phyloP scores from a whole-genome alignment of 2,888 invertebrate genomes.

The Drosophila yooni region DNA sequence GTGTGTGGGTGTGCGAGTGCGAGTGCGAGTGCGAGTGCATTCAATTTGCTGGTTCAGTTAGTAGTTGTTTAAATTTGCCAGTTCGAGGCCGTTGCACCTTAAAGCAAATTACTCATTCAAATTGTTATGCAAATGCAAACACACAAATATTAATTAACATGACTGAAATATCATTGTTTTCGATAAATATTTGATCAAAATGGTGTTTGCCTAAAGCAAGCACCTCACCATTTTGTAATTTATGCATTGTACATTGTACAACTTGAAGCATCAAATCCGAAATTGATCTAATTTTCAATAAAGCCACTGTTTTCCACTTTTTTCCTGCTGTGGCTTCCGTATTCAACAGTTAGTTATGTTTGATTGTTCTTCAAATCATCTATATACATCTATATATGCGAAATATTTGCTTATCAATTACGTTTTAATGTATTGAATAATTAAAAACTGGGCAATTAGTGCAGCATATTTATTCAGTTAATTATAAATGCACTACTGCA shows the following conservation, averaged over 20 bases:
- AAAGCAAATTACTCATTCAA: conserved; percentile 22
- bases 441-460: conserved; percentile 3
- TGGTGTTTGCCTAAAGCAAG: not conserved
- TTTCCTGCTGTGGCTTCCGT: not conserved
- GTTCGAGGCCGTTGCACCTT: conserved; percentile 45
- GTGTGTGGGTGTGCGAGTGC: not conserved
- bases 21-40: not conserved
- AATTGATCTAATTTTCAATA: not conserved
- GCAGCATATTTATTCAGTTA: not conserved
- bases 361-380: not conserved
- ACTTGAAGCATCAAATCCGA: not conserved
- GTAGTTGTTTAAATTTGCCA: conserved; percentile 15
- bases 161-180: not conserved
- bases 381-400: not conserved
- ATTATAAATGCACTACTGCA: conserved; percentile 5
- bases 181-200: conserved; percentile 2
- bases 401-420: not conserved
- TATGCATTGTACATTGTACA: not conserved
- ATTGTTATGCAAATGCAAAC: conserved; percentile 5
- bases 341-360: not conserved
- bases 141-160: conserved; percentile 17
- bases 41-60: conserved; percentile 13
- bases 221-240: not conserved
- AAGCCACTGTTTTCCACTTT: not conserved
- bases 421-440: not conserved